Evolutionary conservation across 2,888 invertebrate species (phyloP).

Genomic region (Cryptophagus acutangulus): DNA sequence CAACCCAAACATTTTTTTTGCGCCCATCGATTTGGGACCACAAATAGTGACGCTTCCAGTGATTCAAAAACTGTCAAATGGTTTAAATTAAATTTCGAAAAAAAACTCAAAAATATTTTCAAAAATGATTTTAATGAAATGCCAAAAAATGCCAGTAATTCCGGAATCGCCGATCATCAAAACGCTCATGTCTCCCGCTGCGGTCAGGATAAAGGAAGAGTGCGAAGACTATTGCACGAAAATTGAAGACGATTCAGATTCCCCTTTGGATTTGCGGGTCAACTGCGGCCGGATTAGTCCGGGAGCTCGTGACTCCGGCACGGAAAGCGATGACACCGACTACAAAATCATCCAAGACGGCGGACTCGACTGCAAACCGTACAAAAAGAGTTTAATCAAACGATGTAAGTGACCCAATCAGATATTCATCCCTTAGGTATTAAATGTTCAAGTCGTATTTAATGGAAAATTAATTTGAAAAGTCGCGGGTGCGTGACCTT

Average conservation of each 20-base stretch:
- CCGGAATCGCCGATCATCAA: slow-evolving; percentile 29
- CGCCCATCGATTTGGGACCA: too few species aligned
- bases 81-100: neutral
- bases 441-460: slow-evolving; percentile 4
- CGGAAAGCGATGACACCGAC: slow-evolving; percentile 78
- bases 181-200: slow-evolving; percentile 20
- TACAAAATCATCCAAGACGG: slow-evolving; percentile 51
- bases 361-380: slow-evolving; percentile 58
- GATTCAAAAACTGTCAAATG: too few species aligned
- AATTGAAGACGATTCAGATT: slow-evolving; percentile 47
- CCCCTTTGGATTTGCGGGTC: slow-evolving; percentile 73
- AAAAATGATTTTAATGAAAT: slow-evolving; percentile 32
- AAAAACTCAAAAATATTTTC: slow-evolving; percentile 4
- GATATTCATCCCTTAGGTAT: slow-evolving; percentile 3
- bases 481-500: slow-evolving; percentile 34
- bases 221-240: slow-evolving; percentile 29
- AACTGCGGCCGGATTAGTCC: slow-evolving; percentile 52
- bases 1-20: neutral
- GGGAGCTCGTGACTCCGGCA: slow-evolving; percentile 58
- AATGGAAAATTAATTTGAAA: neutral
- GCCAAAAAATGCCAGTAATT: slow-evolving; percentile 32
- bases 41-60: too few species aligned
- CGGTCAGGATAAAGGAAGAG: slow-evolving; percentile 31
- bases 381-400: slow-evolving; percentile 90
- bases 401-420: slow-evolving; percentile 73